A percentile compares a stretch with the other conserved stretches of the same genome.
Evolutionary conservation across 2,797 vertebrate genomes (phyloP).

Genomic region (Eidolon dupreanum): DNA sequence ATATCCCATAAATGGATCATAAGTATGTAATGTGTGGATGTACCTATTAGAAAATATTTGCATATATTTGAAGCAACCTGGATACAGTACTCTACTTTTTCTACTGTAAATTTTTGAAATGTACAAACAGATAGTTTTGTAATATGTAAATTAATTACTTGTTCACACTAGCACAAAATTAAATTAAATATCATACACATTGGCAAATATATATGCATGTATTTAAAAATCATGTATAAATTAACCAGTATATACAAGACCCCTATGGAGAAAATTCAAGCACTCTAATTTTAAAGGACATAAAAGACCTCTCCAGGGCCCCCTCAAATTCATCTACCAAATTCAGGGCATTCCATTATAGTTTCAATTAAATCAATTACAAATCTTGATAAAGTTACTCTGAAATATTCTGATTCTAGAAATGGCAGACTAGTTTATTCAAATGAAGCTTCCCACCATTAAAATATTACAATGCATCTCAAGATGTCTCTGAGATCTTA

Average conservation of each 20-base stretch:
- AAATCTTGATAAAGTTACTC: not conserved
- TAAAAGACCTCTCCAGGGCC: not conserved
- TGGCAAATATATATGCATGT: not conserved
- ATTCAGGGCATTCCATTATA: not conserved
- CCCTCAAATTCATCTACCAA: not conserved
- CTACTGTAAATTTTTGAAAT: not conserved
- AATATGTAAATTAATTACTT: not conserved
- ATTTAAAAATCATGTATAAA: not conserved
- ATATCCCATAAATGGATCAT: not conserved
- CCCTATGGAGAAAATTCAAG: not conserved
- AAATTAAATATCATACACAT: not conserved
- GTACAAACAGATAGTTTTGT: not conserved
- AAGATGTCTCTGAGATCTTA: not conserved
- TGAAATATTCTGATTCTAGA: not conserved
- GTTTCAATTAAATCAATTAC: not conserved
- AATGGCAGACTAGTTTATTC: not conserved
- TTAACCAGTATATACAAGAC: not conserved
- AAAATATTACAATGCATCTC: not conserved
- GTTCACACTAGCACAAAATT: not conserved
- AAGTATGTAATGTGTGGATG: not conserved
- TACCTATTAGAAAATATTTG: not conserved
- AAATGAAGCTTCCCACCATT: not conserved
- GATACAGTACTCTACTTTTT: too few species aligned
- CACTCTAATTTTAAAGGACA: not conserved
- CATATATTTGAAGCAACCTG: not conserved